Percentiles rank a stretch among this genome's conserved stretches.
Evolutionary conservation across 2,113 vertebrate species (phyloP).

Genomic region (Hepsetus odoe): DNA sequence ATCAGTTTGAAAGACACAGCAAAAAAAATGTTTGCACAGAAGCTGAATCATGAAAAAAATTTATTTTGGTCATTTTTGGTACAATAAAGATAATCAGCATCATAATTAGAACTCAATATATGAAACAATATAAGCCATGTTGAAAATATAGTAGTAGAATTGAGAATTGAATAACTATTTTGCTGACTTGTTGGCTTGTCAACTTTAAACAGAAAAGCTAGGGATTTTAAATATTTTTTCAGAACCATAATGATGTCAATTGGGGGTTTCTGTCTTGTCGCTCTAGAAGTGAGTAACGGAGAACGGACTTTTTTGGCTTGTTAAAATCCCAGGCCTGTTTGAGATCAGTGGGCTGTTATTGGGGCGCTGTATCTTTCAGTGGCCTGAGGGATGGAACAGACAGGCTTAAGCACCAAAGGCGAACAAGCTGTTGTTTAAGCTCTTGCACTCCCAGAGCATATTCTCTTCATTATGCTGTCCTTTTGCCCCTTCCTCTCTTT

Average conservation of each 20-base stretch:
- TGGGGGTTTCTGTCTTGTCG: neutral
- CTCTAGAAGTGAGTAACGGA: neutral
- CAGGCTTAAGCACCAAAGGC: conserved; percentile 36
- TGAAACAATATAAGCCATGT: neutral
- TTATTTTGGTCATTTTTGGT: too few species aligned
- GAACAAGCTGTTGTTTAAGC: conserved; percentile 34
- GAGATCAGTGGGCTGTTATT: conserved; percentile 11
- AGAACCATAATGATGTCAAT: too few species aligned
- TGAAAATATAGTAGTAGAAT: neutral
- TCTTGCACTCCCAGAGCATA: conserved; percentile 16
- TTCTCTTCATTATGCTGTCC: conserved; percentile 21
- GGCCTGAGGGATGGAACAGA: conserved; percentile 23
- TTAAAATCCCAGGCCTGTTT: conserved; percentile 17
- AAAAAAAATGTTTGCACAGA: too few species aligned
- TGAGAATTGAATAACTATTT: too few species aligned
- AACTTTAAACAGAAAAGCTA: neutral
- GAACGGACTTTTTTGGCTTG: neutral
- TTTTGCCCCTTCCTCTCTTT: neutral
- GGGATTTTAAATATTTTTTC: neutral
- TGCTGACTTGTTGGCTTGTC: neutral
- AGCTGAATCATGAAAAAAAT: too few species aligned
- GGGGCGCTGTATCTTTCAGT: conserved; percentile 20
- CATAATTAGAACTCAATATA: too few species aligned
- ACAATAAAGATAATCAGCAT: too few species aligned
- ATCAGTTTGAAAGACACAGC: too few species aligned